These are phyloP conservation scores for Ophion slaviceki DNA, from an alignment of 2,888 invertebrate species.

Conservation along the genomic window DNA sequence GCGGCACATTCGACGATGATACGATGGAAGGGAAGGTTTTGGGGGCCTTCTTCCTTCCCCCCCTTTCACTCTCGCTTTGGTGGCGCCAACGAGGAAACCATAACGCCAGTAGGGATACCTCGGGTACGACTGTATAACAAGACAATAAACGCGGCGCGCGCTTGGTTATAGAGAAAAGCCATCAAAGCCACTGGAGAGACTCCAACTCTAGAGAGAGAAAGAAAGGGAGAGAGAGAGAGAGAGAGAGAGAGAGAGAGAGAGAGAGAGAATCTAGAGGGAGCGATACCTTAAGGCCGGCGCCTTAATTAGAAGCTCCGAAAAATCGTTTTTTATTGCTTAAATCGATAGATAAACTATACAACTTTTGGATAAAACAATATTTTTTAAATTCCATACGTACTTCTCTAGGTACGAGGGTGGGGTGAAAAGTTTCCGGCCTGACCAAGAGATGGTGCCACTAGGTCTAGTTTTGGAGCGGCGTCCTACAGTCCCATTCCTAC, in stretches of 20 bases:
- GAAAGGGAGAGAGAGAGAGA: slow-evolving; percentile 16
- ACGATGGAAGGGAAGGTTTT: background rate
- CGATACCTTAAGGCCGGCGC: too few species aligned
- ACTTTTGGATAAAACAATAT: too few species aligned
- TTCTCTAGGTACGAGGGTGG: too few species aligned
- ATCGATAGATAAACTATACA: too few species aligned
- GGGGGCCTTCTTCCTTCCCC: background rate
- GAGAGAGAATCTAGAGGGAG: background rate
- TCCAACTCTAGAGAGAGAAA: background rate
- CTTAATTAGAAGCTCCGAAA: too few species aligned
- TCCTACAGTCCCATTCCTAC: too few species aligned
- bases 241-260: slow-evolving; percentile 18
- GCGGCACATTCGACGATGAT: background rate
- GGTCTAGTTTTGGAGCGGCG: too few species aligned
- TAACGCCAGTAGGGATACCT: slow-evolving; percentile 51
- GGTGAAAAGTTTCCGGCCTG: too few species aligned
- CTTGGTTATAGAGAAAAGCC: slow-evolving; percentile 9
- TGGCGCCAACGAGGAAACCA: background rate
- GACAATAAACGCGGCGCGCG: slow-evolving; percentile 55
- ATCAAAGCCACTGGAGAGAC: slow-evolving; percentile 18
- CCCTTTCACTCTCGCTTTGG: too few species aligned
- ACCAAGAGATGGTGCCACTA: too few species aligned
- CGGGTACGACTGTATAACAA: slow-evolving; percentile 50
- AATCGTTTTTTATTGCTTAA: too few species aligned
- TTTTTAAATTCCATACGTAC: too few species aligned